Percentiles rank a stretch among this genome's conserved stretches.
Evolutionary conservation across 2,888 invertebrate species (phyloP).

Genomic region (Orthosia gracilis): DNA sequence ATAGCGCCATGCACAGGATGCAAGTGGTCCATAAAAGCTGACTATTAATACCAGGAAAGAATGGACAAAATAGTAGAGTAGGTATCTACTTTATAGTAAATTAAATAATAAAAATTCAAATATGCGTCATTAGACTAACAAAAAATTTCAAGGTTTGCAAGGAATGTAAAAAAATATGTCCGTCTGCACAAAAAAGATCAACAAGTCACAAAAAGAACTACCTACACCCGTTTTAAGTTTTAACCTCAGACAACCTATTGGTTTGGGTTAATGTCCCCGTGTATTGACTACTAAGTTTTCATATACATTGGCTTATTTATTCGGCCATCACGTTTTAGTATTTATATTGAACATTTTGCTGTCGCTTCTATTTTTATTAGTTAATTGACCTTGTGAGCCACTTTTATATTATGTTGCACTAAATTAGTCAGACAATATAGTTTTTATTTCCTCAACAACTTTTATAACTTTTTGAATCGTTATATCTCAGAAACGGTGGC

Average conservation of each 20-base stretch:
- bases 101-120: not conserved
- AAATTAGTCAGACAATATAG: not conserved
- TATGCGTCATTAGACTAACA: not conserved
- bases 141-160: not conserved
- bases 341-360: slow-evolving; percentile 7
- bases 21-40: not conserved
- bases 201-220: not conserved
- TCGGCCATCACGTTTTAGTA: slow-evolving; percentile 2
- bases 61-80: too few relatives aligned
- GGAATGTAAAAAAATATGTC: not conserved
- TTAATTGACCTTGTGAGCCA: slow-evolving; percentile 13
- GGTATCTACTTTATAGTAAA: not conserved
- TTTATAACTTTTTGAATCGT: too few relatives aligned
- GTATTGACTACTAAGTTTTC: not conserved
- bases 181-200: slow-evolving; percentile 4
- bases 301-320: not conserved
- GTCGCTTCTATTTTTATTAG: slow-evolving; percentile 2
- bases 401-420: not conserved
- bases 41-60: too few relatives aligned
- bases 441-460: too few relatives aligned
- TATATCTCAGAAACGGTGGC: too few relatives aligned
- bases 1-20: not conserved
- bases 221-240: not conserved
- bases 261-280: slow-evolving; percentile 7
- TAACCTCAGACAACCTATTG: slow-evolving; percentile 1